These are phyloP conservation scores for Pimpla rufipes DNA, from an alignment of 2,888 invertebrate genomes.

Conservation along the genomic window DNA sequence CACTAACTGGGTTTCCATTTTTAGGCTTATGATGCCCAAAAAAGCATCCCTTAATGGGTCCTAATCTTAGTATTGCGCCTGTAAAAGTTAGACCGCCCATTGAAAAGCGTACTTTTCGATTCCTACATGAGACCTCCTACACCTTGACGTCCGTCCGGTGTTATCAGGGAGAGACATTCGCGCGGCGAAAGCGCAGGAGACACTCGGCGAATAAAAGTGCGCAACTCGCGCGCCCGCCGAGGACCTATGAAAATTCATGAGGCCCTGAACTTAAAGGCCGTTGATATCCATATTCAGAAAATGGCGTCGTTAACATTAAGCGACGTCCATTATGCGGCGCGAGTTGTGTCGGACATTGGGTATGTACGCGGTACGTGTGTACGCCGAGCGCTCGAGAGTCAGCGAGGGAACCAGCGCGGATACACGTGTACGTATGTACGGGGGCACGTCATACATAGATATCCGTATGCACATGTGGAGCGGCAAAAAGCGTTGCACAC, in stretches of 20 bases:
- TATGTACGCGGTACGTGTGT: constrained; percentile 41
- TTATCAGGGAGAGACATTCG: no score
- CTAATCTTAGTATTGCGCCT: no score
- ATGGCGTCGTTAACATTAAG: constrained; percentile 85
- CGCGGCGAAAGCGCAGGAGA: neutral
- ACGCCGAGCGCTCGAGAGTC: neutral
- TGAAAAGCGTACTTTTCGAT: no score
- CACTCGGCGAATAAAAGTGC: constrained; percentile 45
- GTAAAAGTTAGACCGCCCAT: no score
- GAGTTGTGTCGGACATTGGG: constrained; percentile 51
- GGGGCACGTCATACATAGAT: constrained; percentile 24
- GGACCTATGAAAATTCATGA: constrained; percentile 84
- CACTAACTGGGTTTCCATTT: no score
- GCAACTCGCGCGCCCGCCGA: constrained; percentile 27
- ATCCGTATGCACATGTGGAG: neutral
- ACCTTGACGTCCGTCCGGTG: no score
- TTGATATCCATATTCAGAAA: constrained; percentile 83
- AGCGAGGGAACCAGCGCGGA: constrained; percentile 37
- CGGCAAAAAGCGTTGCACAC: constrained; percentile 41
- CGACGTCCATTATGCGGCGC: constrained; percentile 81
- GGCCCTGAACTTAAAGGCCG: constrained; percentile 78
- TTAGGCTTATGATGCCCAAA: no score
- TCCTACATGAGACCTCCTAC: no score
- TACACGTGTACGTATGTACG: constrained; percentile 21
- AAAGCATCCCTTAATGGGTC: no score